A percentile compares a stretch with the other conserved stretches of the same genome.
These are phyloP conservation scores for Stichodactyla mertensii DNA, from an alignment of 64 coral and sea anemone species.

Conservation along the genomic window DNA sequence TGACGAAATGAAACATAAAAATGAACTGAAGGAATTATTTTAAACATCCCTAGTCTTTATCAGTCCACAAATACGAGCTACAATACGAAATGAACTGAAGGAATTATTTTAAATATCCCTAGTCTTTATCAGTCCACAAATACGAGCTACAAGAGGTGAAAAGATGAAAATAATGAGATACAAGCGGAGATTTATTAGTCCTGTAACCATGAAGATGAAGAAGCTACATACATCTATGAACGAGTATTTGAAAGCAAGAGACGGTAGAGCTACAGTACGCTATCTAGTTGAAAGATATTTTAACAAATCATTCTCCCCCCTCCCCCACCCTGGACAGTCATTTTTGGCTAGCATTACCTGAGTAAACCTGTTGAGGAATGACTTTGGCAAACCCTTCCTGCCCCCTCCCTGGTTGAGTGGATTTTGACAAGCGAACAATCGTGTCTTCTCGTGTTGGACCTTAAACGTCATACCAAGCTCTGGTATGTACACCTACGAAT, in stretches of 20 bases:
- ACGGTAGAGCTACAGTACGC: too few species aligned
- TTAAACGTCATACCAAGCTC: constrained; percentile 89
- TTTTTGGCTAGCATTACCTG: constrained; percentile 36
- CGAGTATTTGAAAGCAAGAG: too few species aligned
- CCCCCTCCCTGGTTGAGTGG: constrained; percentile 94
- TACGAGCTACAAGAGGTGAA: neutral
- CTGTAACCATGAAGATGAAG: too few species aligned
- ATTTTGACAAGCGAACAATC: constrained; percentile 96
- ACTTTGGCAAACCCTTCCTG: constrained; percentile 95
- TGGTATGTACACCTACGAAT: constrained; percentile 86
- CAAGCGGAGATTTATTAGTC: neutral
- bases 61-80: too few species aligned
- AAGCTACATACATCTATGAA: too few species aligned
- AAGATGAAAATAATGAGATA: neutral
- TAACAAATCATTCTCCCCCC: too few species aligned
- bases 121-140: too few species aligned
- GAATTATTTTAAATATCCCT: too few species aligned
- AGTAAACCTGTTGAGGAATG: constrained; percentile 96
- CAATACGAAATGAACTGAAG: neutral
- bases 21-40: neutral
- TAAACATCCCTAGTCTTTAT: too few species aligned
- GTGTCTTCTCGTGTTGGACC: constrained; percentile 70
- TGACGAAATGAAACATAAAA: neutral
- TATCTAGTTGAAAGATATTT: neutral
- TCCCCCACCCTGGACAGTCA: too few species aligned